A percentile compares a stretch with the other conserved stretches of the same genome.
Evolutionary conservation across 2,113 vertebrate genomes (phyloP).

Genomic region (Cyanoramphus novaezelandiae): DNA sequence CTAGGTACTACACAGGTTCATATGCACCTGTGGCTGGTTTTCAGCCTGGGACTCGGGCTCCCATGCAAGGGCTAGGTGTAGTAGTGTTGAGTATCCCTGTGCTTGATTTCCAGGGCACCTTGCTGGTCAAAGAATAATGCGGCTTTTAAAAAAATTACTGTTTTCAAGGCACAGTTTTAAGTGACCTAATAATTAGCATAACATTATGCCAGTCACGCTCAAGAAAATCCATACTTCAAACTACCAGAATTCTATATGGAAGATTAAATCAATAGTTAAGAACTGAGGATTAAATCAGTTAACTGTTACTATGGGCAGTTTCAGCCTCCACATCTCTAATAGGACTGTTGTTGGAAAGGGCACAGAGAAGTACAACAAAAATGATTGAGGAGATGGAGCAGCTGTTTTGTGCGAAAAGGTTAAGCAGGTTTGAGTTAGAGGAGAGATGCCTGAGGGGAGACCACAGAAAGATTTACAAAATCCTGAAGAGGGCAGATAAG

Average conservation of each 20-base stretch:
- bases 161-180: neutral
- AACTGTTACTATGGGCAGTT: neutral
- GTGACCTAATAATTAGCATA: neutral
- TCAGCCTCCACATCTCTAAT: neutral
- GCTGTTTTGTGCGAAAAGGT: neutral
- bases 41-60: neutral
- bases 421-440: neutral
- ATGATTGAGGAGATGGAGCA: neutral
- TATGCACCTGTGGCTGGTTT: neutral
- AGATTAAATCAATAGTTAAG: neutral
- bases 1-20: neutral
- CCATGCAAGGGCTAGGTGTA: neutral
- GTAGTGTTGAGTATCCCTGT: neutral
- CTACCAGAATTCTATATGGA: neutral
- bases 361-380: neutral
- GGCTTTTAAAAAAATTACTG: neutral
- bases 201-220: neutral
- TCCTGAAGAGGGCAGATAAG: neutral
- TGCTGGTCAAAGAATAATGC: neutral
- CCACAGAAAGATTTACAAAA: neutral
- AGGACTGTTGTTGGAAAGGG: neutral
- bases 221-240: neutral
- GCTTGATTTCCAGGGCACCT: neutral
- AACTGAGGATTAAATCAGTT: neutral
- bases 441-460: neutral